Evolutionary conservation across 2,888 invertebrate species (phyloP), one percentile per base, ranked within the genome.

Genomic region (Chymomyza caudatula): DNA sequence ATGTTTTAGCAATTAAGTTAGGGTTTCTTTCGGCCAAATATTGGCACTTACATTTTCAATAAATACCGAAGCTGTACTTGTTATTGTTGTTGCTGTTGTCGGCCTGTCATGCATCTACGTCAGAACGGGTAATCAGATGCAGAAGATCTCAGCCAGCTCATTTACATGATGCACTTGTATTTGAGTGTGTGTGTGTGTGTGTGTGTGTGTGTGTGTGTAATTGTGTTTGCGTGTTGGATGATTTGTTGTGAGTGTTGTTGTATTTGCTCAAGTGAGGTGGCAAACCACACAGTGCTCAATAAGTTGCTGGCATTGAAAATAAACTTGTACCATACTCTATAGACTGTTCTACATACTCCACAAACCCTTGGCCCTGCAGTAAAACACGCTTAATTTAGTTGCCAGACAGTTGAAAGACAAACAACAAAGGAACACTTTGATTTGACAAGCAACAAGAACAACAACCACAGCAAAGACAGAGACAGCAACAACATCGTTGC

Each of bases 361-460:
- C 17, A 20, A 51, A 6, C 51, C 51, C 51, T 51, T 51, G 19
- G 13, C 20, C 13, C 19, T 19, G 56, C 71, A 71, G 62, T 53
- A 52, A 67, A 63, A 63, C 63, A 76, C 66, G 83, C 83, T 85
- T 82, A 85, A 85, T 85, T 79, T 76, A 60, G 60, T 25, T 60
- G 29, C 51, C 51, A 51, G 60, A 56, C 68, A 72, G 67, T 65
- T 67, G 71, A 58, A 81, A 84, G 73, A 71, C 83, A 85, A 83
- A 80, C 74, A 85, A 85, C 75, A 80, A 83, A 74, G 84, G 85
- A 69, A 85, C 77, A 83, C 79, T 85, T 73, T 85, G 79, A 82
- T 82, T 80, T 82, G 74, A 44, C 65, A 65, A 68, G 37, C 43
- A 58, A 62, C 20, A 15, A 43, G 19, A 47, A 43, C 17, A 19